These are phyloP conservation scores for Girardia tigrina DNA, from an alignment of 2,888 invertebrate species.

Conservation along the genomic window DNA sequence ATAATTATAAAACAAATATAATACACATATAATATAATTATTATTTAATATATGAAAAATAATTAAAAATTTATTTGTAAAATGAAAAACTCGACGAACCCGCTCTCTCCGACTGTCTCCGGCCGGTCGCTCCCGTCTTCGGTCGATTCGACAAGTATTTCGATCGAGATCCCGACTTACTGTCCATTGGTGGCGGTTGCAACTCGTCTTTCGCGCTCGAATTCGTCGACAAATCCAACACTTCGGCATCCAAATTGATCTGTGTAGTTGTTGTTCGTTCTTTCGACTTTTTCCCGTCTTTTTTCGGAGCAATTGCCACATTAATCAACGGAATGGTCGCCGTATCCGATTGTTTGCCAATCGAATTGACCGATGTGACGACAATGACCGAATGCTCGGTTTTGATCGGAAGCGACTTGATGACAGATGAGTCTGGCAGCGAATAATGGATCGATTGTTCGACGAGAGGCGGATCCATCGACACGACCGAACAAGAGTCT, in stretches of 20 bases:
- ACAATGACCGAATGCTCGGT: neutral
- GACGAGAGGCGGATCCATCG: neutral
- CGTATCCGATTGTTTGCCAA: neutral
- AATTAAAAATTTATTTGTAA: too few relatives aligned
- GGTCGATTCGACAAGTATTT: neutral
- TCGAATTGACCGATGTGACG: neutral
- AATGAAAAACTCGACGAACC: too few relatives aligned
- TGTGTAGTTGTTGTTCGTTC: neutral
- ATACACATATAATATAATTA: too few relatives aligned
- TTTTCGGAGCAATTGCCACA: neutral
- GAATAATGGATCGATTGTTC: neutral
- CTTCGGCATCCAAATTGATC: neutral
- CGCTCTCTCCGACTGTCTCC: conserved; percentile 8
- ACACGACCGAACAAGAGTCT: too few relatives aligned
- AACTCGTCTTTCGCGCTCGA: neutral
- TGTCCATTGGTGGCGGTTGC: neutral
- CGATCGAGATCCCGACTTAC: neutral
- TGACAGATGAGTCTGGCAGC: neutral
- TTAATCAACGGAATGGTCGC: too few relatives aligned
- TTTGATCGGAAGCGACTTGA: neutral
- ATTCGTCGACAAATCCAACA: neutral
- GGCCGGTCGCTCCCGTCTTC: neutral
- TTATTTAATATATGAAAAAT: too few relatives aligned
- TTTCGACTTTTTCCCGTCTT: neutral
- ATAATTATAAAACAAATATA: too few relatives aligned